These are phyloP conservation scores for Mantis religiosa DNA, from an alignment of 2,888 invertebrate species.

Conservation along the genomic window DNA sequence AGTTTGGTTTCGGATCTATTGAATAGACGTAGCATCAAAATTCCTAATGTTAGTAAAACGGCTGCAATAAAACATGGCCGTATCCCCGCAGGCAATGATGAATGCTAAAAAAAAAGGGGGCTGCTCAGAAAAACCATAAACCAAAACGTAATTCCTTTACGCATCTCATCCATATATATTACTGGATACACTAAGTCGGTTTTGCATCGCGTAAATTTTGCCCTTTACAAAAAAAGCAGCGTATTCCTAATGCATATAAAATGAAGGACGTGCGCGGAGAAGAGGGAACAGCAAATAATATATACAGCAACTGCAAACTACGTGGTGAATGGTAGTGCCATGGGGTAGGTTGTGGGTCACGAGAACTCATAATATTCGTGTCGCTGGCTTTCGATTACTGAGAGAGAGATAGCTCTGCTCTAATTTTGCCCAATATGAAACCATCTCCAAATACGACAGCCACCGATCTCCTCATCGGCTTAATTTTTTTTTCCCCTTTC, in stretches of 20 bases:
- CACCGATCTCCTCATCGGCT: too few species aligned
- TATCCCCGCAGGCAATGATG: neutral
- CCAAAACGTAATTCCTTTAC: neutral
- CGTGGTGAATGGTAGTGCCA: neutral
- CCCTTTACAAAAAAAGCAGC: neutral
- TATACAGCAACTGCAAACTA: neutral
- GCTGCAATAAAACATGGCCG: neutral
- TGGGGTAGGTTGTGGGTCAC: neutral
- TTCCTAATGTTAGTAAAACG: neutral
- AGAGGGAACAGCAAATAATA: neutral
- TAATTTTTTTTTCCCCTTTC: too few species aligned
- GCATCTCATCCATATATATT: neutral
- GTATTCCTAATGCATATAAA: neutral
- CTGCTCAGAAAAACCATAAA: neutral
- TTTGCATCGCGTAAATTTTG: neutral
- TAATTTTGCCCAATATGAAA: neutral
- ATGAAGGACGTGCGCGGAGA: neutral
- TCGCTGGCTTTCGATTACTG: neutral
- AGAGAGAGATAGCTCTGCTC: neutral
- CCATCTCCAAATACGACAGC: neutral
- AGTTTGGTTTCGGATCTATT: neutral
- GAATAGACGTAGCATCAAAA: neutral
- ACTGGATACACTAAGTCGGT: neutral
- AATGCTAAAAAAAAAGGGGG: neutral
- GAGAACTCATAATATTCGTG: neutral